Evolutionary conservation across 2,113 vertebrate genomes (phyloP), one percentile per base, ranked within the genome.

Genomic region (Erinaceus europaeus): DNA sequence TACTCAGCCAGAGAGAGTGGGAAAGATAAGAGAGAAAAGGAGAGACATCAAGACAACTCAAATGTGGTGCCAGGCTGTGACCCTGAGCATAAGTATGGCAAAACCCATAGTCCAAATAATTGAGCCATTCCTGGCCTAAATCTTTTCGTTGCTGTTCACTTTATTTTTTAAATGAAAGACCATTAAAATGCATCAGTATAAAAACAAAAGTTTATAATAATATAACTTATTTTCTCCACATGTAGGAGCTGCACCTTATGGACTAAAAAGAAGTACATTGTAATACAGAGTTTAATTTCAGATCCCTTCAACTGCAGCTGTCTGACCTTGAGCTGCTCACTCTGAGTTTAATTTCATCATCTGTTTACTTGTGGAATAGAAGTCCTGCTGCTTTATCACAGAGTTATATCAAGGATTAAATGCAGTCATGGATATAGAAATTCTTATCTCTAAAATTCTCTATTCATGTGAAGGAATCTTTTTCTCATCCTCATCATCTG

Each of bases 381-480:
- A 76, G 34, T 61, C n/a, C 48, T 76, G 61, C 65, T 74, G 34
- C 52, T 90, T 78, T 90, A 69, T 93, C 76, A 73, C 36, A 89
- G 32, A 75, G 21, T 86, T 90, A 34, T 11, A 89, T 93, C 84
- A 67, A 78, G 52, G 73, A 81, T 93, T 93, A 90, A 90, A 74
- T 81, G 36, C 81, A 52, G 29, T 78, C 64, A 84, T 20, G 34
- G 25, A 74, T 59, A 80, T 82, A 84, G 72, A 91, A 86, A 38
- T 80, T 68, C 4, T 40, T 86, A 1, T 90, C 59, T 91, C 62
- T 80, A 80, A 92, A 91, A 80, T 69, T 3, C 23, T 80, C 12
- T 40, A 42, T 44, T 72, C 36, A 69, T 14, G 14, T 38, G n/a
- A 75, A 44, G 46, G 9, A 5, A 53, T 85, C 44, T 83, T 84